phyloP scores from a whole-genome alignment of 92 coral and sea anemone genomes.

The Pocillopora meandrina region DNA sequence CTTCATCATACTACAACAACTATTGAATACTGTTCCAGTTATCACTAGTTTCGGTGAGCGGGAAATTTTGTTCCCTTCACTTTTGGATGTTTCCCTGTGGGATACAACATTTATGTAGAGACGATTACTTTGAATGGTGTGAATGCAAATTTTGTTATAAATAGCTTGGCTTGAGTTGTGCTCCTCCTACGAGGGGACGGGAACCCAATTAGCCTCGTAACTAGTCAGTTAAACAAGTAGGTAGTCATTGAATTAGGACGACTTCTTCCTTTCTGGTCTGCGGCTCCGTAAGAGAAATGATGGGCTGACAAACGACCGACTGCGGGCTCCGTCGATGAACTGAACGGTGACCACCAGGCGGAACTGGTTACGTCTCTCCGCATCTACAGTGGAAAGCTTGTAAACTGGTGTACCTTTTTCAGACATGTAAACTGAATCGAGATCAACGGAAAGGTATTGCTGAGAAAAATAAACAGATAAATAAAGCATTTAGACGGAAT shows the following conservation, averaged over 20 bases:
- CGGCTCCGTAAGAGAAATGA: constrained; percentile 87
- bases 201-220: not conserved
- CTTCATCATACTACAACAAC: too few relatives aligned
- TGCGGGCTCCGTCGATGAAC: constrained; percentile 76
- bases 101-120: too few relatives aligned
- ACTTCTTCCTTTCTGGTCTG: constrained; percentile 51
- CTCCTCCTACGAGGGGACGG: not conserved
- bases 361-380: constrained; percentile 84
- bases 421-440: constrained; percentile 87
- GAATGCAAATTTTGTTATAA: too few relatives aligned
- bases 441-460: constrained; percentile 88
- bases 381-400: constrained; percentile 95
- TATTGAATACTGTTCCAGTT: too few relatives aligned
- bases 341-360: constrained; percentile 78
- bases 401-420: constrained; percentile 83
- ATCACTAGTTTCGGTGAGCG: too few relatives aligned
- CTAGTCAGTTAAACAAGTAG: not conserved
- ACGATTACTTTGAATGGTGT: not conserved
- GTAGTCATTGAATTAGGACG: not conserved
- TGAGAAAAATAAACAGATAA: constrained; percentile 24
- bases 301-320: constrained; percentile 79
- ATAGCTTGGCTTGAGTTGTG: not conserved
- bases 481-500: not conserved
- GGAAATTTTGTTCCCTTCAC: too few relatives aligned
- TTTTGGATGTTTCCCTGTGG: too few relatives aligned